Base-by-base conservation (phyloP, 2,113 vertebrate species). In the Cyanocitta stelleri region DNA sequence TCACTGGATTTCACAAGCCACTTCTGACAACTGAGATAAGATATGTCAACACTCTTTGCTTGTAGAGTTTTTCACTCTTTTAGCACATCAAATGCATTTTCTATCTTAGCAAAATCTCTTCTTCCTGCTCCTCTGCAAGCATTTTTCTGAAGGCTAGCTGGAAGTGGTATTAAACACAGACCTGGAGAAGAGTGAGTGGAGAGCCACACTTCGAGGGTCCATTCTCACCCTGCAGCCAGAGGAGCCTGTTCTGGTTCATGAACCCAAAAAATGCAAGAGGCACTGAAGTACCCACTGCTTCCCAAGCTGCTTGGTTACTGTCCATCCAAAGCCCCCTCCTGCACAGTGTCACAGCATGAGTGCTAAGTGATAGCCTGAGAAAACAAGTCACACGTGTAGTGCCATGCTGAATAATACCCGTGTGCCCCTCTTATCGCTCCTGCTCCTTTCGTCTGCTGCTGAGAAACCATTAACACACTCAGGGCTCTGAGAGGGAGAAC, bases 21-120 rank as follows among this genome's bases (percentile, higher is more conserved):
- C 74, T 96, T 90, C 95, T 96, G 95, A 97, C 96, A 97, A 90
- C 62, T 21, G 59, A 97, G 93, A 96, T 97, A 97, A 97, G 87
- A 93, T 87, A 85, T n/a, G 87, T 96, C 94, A 97, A 95, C 95
- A 91, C 89, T 63, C 76, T 91, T 37, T 23, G n/a, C 85, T 78
- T 66, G 75, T 54, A 94, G 85, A 87, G 74, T 89, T 96, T 96
- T 96, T 92, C 61, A 80, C 68, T 95, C 87, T 92, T 96, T 92
- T 92, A 94, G 83, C 79, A 88, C 75, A 95, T 90, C 72, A 84
- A 85, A 90, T 71, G 32, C 58, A 73, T 94, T 92, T 84, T 58
- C 7, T 73, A 80, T 89, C 90, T 80, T 79, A 33, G 22, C 32
- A 73, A 90, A 89, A 89, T 80, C 62, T 91, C 66, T 49, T 92